A percentile compares a stretch with the other conserved stretches of the same genome.
Evolutionary conservation across 2,888 invertebrate species (phyloP).

Genomic region (Choristoneura rosaceana): DNA sequence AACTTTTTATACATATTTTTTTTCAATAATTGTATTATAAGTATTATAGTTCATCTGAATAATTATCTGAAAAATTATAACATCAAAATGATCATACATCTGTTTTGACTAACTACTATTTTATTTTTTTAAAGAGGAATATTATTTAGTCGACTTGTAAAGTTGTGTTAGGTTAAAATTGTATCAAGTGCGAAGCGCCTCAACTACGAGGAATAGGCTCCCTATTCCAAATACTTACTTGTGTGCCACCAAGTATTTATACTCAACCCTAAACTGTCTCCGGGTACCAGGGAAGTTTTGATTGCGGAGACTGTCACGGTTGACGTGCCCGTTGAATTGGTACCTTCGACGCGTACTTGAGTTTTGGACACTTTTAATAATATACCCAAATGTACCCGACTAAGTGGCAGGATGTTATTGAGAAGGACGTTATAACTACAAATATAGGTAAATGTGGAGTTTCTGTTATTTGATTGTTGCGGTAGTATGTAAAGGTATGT

Average conservation of each 20-base stretch:
- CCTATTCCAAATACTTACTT: conserved; percentile 26
- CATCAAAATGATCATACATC: too few species aligned
- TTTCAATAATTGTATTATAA: too few species aligned
- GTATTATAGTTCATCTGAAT: too few species aligned
- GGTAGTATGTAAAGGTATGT: neutral
- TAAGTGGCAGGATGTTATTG: conserved; percentile 31
- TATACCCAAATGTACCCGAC: conserved; percentile 30
- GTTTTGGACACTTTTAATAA: conserved; percentile 42
- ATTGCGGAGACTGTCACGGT: conserved; percentile 77
- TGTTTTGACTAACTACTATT: too few species aligned
- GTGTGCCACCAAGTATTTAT: conserved; percentile 15
- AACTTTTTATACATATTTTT: too few species aligned
- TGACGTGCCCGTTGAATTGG: conserved; percentile 73
- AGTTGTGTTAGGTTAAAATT: too few species aligned
- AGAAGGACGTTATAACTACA: conserved; percentile 8
- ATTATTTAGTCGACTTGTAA: too few species aligned
- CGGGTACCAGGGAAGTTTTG: conserved; percentile 70
- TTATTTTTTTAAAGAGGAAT: too few species aligned
- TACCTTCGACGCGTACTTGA: conserved; percentile 35
- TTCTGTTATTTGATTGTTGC: neutral
- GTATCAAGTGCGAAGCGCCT: too few species aligned
- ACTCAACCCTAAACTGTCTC: conserved; percentile 44
- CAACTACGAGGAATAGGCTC: neutral
- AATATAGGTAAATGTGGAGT: neutral
- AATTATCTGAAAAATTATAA: too few species aligned